A percentile compares a stretch with the other conserved stretches of the same genome.
These are phyloP conservation scores for Tetrapedia diversipes DNA, from an alignment of 2,888 invertebrate species.

Conservation along the genomic window DNA sequence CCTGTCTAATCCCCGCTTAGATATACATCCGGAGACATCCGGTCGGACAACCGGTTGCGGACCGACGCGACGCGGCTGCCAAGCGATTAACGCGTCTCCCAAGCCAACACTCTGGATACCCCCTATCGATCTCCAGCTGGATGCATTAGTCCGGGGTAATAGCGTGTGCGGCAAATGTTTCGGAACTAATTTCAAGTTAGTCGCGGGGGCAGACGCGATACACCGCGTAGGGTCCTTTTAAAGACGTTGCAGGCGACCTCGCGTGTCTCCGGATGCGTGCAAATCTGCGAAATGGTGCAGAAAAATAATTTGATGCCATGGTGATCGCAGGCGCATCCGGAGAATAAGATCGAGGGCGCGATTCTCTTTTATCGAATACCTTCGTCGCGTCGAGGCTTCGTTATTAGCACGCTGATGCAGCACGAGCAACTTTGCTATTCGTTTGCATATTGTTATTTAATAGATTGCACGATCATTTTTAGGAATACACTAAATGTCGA, in stretches of 20 bases:
- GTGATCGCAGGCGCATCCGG: no score
- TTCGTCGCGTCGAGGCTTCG: no score
- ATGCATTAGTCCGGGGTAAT: slow-evolving; percentile 70
- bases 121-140: slow-evolving; percentile 68
- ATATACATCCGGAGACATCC: slow-evolving; percentile 16
- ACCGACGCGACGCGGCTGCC: slow-evolving; percentile 4
- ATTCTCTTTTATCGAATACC: no score
- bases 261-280: slow-evolving; percentile 30
- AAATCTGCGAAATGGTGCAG: no score
- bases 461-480: no score
- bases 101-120: background rate
- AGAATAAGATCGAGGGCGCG: no score
- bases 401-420: no score
- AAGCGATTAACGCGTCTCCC: slow-evolving; percentile 21
- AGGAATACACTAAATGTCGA: no score
- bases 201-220: slow-evolving; percentile 53
- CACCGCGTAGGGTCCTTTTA: slow-evolving; percentile 70
- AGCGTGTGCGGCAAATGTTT: slow-evolving; percentile 76
- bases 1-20: slow-evolving; percentile 19
- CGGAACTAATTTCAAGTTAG: slow-evolving; percentile 80
- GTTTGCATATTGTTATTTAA: no score
- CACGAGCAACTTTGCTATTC: no score
- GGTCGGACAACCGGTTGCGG: slow-evolving; percentile 15
- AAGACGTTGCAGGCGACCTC: slow-evolving; percentile 50
- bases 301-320: no score